Conservation (phyloP, 2,797 vertebrate species). For the Cyclopterus lumpus region DNA sequence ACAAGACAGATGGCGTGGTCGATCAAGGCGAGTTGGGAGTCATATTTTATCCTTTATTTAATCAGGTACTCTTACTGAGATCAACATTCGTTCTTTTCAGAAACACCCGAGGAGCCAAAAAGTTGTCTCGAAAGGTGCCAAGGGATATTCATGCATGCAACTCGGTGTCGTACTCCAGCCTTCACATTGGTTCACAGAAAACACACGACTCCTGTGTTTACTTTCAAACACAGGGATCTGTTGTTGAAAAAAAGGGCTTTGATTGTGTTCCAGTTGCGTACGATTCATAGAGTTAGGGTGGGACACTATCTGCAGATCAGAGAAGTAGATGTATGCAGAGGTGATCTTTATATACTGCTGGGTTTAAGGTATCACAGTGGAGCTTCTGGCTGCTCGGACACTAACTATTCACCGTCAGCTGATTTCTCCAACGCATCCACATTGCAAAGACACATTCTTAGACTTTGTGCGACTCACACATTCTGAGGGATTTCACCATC, state of each 20-base stretch:
- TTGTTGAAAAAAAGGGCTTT: background rate
- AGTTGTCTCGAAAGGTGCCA: constrained; percentile 27
- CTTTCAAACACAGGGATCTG: background rate
- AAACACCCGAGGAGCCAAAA: constrained; percentile 25
- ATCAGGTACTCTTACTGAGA: constrained; percentile 48
- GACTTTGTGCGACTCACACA: background rate
- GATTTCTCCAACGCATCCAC: background rate
- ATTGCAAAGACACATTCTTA: background rate
- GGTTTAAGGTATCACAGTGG: background rate
- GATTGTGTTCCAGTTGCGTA: background rate
- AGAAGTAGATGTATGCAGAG: background rate
- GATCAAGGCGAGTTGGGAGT: constrained; percentile 53
- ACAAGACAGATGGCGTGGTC: constrained; percentile 52
- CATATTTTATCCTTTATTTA: constrained; percentile 66
- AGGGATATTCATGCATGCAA: constrained; percentile 12
- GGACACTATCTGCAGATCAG: background rate
- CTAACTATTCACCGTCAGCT: background rate
- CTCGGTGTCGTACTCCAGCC: constrained; percentile 19
- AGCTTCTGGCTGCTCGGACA: background rate
- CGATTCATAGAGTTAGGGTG: background rate
- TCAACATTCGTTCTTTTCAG: constrained; percentile 40
- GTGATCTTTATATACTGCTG: background rate
- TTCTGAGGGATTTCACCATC: background rate
- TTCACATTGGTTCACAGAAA: constrained; percentile 6
- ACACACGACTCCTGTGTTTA: background rate